Evolutionary conservation across 2,113 vertebrate species (phyloP).

Genomic region (Sisor rabdophorus): DNA sequence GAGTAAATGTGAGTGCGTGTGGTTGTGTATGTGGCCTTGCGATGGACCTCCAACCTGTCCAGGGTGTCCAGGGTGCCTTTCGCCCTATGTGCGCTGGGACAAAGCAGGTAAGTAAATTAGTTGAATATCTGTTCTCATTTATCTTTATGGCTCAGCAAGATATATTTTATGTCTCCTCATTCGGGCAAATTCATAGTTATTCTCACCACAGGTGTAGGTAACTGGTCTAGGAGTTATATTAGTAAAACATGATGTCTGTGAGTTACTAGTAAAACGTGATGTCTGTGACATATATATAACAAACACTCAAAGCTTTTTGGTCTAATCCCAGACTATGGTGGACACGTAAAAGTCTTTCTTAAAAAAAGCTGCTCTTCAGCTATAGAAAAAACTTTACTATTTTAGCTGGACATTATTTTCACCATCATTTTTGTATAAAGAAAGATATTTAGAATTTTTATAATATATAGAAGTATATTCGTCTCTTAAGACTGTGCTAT

Average conservation of each 20-base stretch:
- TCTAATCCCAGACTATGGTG: conserved; percentile 4
- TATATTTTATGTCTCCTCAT: conserved; percentile 42
- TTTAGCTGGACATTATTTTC: conserved; percentile 21
- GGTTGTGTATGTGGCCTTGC: too few relatives aligned
- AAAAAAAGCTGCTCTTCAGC: conserved; percentile 19
- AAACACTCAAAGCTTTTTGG: conserved; percentile 7
- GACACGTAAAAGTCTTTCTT: neutral
- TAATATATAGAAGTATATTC: neutral
- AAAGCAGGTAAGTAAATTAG: too few relatives aligned
- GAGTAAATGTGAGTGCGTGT: too few relatives aligned
- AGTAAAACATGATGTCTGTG: conserved; percentile 36
- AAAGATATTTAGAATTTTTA: neutral
- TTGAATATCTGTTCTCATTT: conserved; percentile 61
- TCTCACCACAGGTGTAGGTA: conserved; percentile 51
- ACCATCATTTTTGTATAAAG: conserved; percentile 14
- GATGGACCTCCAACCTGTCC: conserved; percentile 35
- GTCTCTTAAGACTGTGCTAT: neutral
- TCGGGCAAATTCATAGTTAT: conserved; percentile 65
- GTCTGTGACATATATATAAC: conserved; percentile 25
- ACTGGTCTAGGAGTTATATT: conserved; percentile 23
- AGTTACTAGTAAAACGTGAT: conserved; percentile 25
- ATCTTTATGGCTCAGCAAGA: conserved; percentile 54
- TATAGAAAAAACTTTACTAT: conserved; percentile 5
- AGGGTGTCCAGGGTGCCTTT: too few relatives aligned
- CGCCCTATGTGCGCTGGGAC: too few relatives aligned